phyloP scores from a whole-genome alignment of 2,888 invertebrate genomes.

The Lysandra bellargus region DNA sequence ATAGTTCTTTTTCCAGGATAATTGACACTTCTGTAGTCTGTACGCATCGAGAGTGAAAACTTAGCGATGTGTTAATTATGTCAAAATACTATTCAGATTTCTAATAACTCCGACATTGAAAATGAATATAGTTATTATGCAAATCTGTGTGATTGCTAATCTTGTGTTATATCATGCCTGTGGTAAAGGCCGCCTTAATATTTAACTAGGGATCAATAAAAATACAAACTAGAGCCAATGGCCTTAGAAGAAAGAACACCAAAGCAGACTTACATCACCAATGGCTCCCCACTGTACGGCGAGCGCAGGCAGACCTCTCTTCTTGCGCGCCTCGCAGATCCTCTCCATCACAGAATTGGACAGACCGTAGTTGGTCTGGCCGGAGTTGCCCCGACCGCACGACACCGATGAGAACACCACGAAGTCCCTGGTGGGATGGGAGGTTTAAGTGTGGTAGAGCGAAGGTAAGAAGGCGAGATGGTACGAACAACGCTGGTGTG shows the following conservation, averaged over 20 bases:
- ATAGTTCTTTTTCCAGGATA: no score
- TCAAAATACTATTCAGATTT: no score
- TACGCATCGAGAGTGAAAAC: no score
- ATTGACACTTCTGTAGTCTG: no score
- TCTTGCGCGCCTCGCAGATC: slow-evolving; percentile 87
- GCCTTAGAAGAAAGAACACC: no score
- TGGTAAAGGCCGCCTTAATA: no score
- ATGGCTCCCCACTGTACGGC: slow-evolving; percentile 97
- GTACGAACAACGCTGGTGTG: neutral
- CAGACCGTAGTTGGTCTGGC: slow-evolving; percentile 95
- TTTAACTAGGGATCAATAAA: no score
- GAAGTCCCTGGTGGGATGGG: slow-evolving; percentile 81
- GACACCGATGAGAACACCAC: slow-evolving; percentile 95
- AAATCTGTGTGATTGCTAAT: neutral
- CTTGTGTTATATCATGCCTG: no score
- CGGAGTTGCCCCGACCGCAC: slow-evolving; percentile 94
- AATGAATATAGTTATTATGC: no score
- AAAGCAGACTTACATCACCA: slow-evolving; percentile 85
- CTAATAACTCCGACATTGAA: no score
- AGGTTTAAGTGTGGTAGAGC: slow-evolving; percentile 25
- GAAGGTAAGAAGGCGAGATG: neutral
- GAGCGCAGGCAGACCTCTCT: slow-evolving; percentile 86
- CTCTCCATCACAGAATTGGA: slow-evolving; percentile 95
- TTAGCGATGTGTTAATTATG: no score
- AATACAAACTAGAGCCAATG: no score